Base-by-base conservation (phyloP, 1,140 invertebrate species). In the Drosophila punjabiensis region DNA sequence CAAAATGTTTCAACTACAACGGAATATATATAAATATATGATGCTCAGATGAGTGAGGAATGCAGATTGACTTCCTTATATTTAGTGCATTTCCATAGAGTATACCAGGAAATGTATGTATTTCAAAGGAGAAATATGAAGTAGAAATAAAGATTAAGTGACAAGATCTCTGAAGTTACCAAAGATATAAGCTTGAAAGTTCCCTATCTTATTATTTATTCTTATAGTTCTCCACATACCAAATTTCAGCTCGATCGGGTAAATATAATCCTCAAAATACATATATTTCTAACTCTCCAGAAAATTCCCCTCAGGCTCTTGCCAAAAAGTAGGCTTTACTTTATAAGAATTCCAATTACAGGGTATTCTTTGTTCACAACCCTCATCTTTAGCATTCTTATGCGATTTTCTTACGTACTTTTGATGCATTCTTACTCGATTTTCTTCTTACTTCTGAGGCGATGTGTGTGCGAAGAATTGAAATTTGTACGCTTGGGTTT, bases 401-500 rank as follows among this genome's bases (percentile, higher is more conserved):
- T 10, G 47, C 45, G 60, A 39, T 62, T 66, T 81, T 82, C 64
- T 74, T 61, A n/a, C 10, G 65, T 83, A 64, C 75, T 70, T 83
- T 61, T 69, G 78, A 63, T 24, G 9, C 33, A 56, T 56, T 56
- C 53, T 56, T 18, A 20, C 13, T 52, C 45, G 64, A 39, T 62
- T 66, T 81, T 82, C 64, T 74, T 61, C 13, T 74, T 83, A 64
- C 75, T 70, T 83, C 64, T 69, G 78, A 63, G 48, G 59, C 56
- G n/a, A n/a, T n/a, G 1, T 41, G 18, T 73, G 70, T 52, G 63
- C 28, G 39, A 58, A 32, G 74, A 77, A 77, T 77, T 77, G 74
- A 77, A 68, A 77, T 77, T 76, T 77, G 64, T 77, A 56, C 63
- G 63, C 66, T 77, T 87, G 73, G 83, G 52, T 88, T 88, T 87